Percentiles rank a stretch among this genome's conserved stretches.
phyloP scores from a whole-genome alignment of 2,113 vertebrate genomes.

The Ophthalmolycus amberensis region DNA sequence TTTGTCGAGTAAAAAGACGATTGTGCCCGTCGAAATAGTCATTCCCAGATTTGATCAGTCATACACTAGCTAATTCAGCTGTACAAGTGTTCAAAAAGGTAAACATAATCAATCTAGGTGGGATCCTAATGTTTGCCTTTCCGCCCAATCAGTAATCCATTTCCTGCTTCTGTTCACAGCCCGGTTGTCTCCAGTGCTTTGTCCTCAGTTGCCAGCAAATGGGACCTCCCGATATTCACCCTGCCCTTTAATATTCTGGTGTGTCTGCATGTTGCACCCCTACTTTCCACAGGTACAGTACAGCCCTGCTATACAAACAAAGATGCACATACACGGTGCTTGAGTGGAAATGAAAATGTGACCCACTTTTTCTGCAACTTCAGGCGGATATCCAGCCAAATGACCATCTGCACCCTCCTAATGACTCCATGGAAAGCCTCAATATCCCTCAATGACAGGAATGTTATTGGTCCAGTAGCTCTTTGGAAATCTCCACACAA shows the following conservation, averaged over 20 bases:
- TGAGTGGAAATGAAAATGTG: not conserved
- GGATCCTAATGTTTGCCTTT: constrained; percentile 3
- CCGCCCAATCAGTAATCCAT: not conserved
- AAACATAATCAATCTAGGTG: not conserved
- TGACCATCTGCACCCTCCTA: constrained; percentile 45
- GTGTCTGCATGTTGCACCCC: constrained; percentile 82
- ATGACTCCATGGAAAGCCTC: constrained; percentile 77
- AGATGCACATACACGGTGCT: not conserved
- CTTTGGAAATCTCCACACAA: not conserved
- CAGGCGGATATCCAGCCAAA: constrained; percentile 64
- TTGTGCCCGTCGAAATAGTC: not conserved
- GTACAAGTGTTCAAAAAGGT: not conserved
- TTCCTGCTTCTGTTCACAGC: constrained; percentile 72
- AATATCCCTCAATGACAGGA: constrained; percentile 68
- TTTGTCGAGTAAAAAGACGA: not conserved
- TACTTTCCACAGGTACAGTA: constrained; percentile 77
- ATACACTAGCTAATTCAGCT: not conserved
- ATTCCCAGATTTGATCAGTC: not conserved
- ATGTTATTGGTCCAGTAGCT: not conserved
- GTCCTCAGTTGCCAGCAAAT: constrained; percentile 81
- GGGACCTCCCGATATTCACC: constrained; percentile 87
- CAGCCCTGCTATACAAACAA: not conserved
- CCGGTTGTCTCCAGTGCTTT: constrained; percentile 85
- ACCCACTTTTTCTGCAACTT: constrained; percentile 16
- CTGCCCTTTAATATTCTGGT: constrained; percentile 87